Base-by-base conservation (phyloP, 2,113 vertebrate genomes). In the Pterocles burchelli region DNA sequence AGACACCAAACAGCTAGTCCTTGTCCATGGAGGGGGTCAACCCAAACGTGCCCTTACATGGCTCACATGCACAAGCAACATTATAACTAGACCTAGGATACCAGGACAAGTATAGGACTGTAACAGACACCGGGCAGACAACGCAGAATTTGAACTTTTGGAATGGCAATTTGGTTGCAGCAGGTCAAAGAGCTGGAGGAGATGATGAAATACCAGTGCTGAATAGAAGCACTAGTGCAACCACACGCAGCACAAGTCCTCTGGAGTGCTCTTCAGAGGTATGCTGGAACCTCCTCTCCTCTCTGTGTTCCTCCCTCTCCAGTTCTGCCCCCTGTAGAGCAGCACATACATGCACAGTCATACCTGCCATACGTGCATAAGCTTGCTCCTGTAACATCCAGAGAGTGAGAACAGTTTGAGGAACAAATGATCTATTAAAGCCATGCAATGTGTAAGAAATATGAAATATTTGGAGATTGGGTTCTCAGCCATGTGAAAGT, bases 11-110 rank as follows among this genome's bases (percentile, higher is more conserved):
- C 1, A 57, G 4, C 31, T 17, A 52, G 22, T 16, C 17, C 7
- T 48, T 63, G 41, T 61, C 71, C 33, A 20, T 8, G 12, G 33
- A 73, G 18, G 14, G 1, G 1, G 8, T 63, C 38, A 55, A 70
- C 2, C n/a, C 5, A 3, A 0, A 3, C 3, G 6, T 6, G 17
- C 11, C 21, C 17, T 68, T 34, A 24, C 17, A n/a, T 6, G 46
- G 59, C 9, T 78, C 38, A 38, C 14, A 17, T 52, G 17, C 9
- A 26, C 26, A 31, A 46, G 17, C 13, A 36, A 24, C 1, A 1
- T 22, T 22, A 58, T 9, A 48, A 38, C 11, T 22, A 66, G 43
- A 71, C 6, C 24, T 19, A 52, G 57, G 34, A 78, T 87, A 80
- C 13, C 34, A 87, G 14, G 16, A 19, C 72, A 72, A 83, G 41